A percentile compares a stretch with the other conserved stretches of the same genome.
Evolutionary conservation across 1,140 invertebrate genomes (phyloP).

Genomic region (Drosophila ercepeae): DNA sequence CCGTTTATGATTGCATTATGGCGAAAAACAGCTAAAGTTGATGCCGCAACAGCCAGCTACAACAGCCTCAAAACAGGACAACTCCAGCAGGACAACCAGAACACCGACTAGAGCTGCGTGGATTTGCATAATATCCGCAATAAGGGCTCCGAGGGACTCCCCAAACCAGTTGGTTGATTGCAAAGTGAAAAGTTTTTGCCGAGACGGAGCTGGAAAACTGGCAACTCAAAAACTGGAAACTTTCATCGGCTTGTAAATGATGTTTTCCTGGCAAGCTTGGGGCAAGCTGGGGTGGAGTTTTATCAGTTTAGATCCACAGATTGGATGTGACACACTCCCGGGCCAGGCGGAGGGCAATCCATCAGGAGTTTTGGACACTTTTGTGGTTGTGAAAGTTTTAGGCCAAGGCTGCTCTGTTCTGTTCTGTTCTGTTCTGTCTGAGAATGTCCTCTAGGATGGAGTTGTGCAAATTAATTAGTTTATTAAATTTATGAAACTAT

Average conservation of each 20-base stretch:
- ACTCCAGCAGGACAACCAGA: conserved; percentile 15
- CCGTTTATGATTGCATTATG: conserved; percentile 71
- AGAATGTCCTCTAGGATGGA: background rate
- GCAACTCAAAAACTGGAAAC: conserved; percentile 24
- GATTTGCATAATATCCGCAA: conserved; percentile 74
- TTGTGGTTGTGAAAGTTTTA: background rate
- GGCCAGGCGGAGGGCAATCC: conserved; percentile 11
- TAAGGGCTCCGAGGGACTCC: conserved; percentile 22
- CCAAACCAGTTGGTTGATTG: conserved; percentile 1
- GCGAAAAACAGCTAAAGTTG: conserved; percentile 56
- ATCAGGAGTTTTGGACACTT: conserved; percentile 19
- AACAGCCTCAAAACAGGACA: conserved; percentile 23
- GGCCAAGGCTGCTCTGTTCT: background rate
- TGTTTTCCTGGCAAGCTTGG: conserved; percentile 19
- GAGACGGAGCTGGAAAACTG: background rate
- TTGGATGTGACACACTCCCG: conserved; percentile 9
- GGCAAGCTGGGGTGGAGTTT: conserved; percentile 4
- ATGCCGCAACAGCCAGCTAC: conserved; percentile 32
- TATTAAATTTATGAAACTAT: background rate
- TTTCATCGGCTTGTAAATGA: conserved; percentile 33
- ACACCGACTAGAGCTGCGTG: conserved; percentile 41
- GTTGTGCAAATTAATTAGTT: background rate
- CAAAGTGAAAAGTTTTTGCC: conserved; percentile 22
- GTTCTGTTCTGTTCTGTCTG: too few species aligned
- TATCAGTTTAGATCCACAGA: conserved; percentile 30